A percentile compares a stretch with the other conserved stretches of the same genome.
These are phyloP conservation scores for Echinops telfairi DNA, from an alignment of 2,113 vertebrate genomes.

Conservation along the genomic window DNA sequence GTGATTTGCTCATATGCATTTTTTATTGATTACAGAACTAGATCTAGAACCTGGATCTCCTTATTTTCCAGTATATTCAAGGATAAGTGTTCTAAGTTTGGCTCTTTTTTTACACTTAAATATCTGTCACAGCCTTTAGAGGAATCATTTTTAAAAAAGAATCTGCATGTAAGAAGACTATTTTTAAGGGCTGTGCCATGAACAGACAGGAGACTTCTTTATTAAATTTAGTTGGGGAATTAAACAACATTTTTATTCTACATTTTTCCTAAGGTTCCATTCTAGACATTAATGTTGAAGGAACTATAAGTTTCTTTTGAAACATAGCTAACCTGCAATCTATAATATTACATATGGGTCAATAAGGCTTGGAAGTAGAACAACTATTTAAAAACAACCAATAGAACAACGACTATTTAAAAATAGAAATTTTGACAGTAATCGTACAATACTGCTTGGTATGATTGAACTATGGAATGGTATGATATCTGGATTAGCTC, in stretches of 20 bases:
- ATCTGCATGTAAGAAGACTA: not conserved
- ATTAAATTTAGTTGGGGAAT: constrained; percentile 30
- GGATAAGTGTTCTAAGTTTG: constrained; percentile 31
- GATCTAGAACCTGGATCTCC: not conserved
- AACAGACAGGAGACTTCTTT: not conserved
- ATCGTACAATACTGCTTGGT: too few species aligned
- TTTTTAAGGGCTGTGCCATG: not conserved
- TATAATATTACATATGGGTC: not conserved
- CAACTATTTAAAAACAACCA: not conserved
- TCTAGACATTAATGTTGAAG: constrained; percentile 27
- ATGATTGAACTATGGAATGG: too few species aligned
- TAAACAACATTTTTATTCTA: constrained; percentile 40
- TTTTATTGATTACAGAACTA: not conserved
- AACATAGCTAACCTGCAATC: not conserved
- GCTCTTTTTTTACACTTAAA: constrained; percentile 41
- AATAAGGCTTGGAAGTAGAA: not conserved
- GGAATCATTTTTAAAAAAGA: constrained; percentile 1
- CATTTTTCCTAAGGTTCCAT: constrained; percentile 12
- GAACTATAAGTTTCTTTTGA: constrained; percentile 37
- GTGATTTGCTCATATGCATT: not conserved
- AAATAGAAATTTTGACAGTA: too few species aligned
- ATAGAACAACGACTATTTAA: too few species aligned
- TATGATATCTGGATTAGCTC: too few species aligned
- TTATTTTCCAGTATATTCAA: constrained; percentile 24
- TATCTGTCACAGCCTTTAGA: constrained; percentile 31